Evolutionary conservation across 2,113 vertebrate genomes (phyloP), one percentile per base, ranked within the genome.

Genomic region (Hyla sarda): DNA sequence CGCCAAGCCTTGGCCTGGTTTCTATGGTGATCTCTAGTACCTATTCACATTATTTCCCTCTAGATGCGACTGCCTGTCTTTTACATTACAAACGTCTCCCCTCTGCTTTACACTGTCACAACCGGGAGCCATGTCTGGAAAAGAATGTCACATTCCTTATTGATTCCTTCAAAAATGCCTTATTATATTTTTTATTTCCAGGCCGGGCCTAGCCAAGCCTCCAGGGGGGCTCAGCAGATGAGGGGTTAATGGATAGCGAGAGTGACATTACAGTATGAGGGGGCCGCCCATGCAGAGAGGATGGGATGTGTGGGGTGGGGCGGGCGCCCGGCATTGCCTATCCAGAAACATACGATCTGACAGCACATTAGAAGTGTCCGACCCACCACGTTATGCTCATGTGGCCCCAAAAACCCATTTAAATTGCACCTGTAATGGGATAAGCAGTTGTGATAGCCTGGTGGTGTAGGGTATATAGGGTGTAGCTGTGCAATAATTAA

Each of bases 11-110:
- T 76, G 76, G 82, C 88, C 88, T 71, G 82, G 95, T 96, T 96
- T 95, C 95, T 94, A 96, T 96, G 94, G 95, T 83, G 92, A 96
- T 89, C 89, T 82, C 88, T 62, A 82, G 91, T 90, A 84, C 90
- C 89, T 89, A 81, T 89, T 89, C 90, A 62, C 67, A 90, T 92
- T 89, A 87, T 92, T 90, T 91, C 91, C 90, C 88, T 62, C 89
- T 90, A 91, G 91, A 92, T 88, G 72, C 91, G 87, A 84, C 89
- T 90, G 90, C 88, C 89, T 73, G 84, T 81, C 84, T 86, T 45
- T 72, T 73, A 71, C 84, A 86, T 86, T 50, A 85, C 62, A 79
- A 56, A 79, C n/a, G 84, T 69, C 54, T 85, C 58, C 74, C 54
- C 50, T 52, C 30, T 54, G 67, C 82, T 67, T 85, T 84, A 60